Evolutionary conservation across 2,113 vertebrate genomes (phyloP), one percentile per base, ranked within the genome.

Genomic region (Pantherophis guttatus): DNA sequence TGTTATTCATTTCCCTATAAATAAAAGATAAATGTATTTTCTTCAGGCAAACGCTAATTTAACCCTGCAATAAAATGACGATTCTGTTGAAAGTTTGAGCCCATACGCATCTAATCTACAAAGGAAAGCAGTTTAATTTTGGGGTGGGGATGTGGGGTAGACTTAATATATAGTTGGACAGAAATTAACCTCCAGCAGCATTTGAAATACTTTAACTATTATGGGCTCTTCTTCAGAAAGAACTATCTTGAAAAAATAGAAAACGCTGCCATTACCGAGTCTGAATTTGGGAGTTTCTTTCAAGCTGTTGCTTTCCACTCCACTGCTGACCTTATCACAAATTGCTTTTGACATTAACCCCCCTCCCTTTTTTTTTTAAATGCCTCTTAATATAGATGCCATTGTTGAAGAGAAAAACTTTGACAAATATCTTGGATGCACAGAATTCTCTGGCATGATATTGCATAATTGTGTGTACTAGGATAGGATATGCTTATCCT

Each of bases 1-100:
- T 62, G 1, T 96, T 93, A 24, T 88, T 95, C 87, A 23, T 9
- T 94, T 95, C 87, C 21, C 10, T 54, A 88, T 81, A 87, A 70
- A 88, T 39, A 59, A 58, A 58, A 87, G 15, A 58, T 33, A 75
- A 26, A 91, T 59, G 15, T 58, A 59, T 87, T 50, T 88, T 88
- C 54, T 85, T 91, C 85, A 94, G 88, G 44, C 50, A 11, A 39
- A 58, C 54, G 33, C 48, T 93, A 91, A 94, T 93, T 94, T 90
- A 39, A 9, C 13, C 65, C 88, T 95, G 88, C 89, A 70, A 0
- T 91, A 75, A 90, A 55, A 70, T 62, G 53, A 62, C 91, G 24
- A 62, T 87, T 90, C 6, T 29, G 52, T 8, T 88, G 88, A 39
- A 89, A 95, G 54, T 70, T 33, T 3, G 48, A 54, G 21, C 10